phyloP scores from a whole-genome alignment of 2,888 invertebrate species.

The Pseudoips prasinana region DNA sequence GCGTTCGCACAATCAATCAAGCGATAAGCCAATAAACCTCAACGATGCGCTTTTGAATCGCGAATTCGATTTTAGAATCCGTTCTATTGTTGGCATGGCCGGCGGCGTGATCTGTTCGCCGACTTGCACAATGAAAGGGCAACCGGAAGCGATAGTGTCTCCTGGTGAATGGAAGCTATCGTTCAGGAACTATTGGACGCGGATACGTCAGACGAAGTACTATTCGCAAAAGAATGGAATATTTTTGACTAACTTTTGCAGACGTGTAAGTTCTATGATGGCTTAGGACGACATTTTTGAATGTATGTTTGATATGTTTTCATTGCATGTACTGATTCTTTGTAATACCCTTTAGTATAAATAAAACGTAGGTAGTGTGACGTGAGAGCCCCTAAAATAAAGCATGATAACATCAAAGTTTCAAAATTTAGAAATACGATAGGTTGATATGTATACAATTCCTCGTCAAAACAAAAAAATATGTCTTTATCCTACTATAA shows the following conservation, averaged over 20 bases:
- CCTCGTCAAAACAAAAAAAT: too few species aligned
- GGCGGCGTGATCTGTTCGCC: constrained; percentile 72
- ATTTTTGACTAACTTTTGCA: constrained; percentile 17
- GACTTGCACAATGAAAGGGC: constrained; percentile 72
- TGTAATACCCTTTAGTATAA: too few species aligned
- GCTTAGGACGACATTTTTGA: neutral
- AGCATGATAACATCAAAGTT: too few species aligned
- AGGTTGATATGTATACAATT: too few species aligned
- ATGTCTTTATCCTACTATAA: too few species aligned
- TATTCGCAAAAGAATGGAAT: constrained; percentile 37
- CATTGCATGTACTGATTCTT: too few species aligned
- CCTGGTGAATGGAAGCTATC: constrained; percentile 57
- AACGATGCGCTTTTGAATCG: constrained; percentile 81
- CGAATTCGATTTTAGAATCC: constrained; percentile 75
- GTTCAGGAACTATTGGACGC: constrained; percentile 70
- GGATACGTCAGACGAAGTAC: constrained; percentile 46
- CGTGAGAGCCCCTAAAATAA: too few species aligned
- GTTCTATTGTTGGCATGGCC: constrained; percentile 68
- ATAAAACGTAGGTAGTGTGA: too few species aligned
- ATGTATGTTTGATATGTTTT: neutral
- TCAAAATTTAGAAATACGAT: too few species aligned
- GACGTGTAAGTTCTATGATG: constrained; percentile 2
- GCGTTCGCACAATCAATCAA: constrained; percentile 81
- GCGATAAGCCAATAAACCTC: constrained; percentile 83
- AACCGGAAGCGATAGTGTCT: constrained; percentile 77